Base-by-base conservation (phyloP, 2,888 invertebrate genomes). In the Agrotis puta region DNA sequence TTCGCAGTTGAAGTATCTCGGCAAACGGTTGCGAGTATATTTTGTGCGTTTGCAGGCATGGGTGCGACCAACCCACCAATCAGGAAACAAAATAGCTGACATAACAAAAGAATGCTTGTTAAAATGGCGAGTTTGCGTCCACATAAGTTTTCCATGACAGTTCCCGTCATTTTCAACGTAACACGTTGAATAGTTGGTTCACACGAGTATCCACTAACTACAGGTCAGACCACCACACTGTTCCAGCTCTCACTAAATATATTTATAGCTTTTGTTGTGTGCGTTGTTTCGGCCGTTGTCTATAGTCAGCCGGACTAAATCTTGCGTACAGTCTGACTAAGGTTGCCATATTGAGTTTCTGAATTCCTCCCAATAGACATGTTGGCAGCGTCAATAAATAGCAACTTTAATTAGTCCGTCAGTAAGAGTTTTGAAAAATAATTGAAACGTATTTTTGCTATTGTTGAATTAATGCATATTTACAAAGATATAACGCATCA, bases 131-230 rank as follows among this genome's bases (percentile, higher is more conserved):
- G 96, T 94, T 99, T 99, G 85, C 98, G 97, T 65, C 99, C 99
- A 93, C 99, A 99, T 73, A 99, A 96, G 93, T 99, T 99, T 96
- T 99, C 99, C 77, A 99, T 97, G 86, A 99, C 99, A 51, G 99
- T 99, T 53, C 99, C 99, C 70, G 98, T 97, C 98, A 98, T 98
- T 89, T 93, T 74, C 67, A 73, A 69, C 70, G 64, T 74, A 81
- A 83, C 68, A 83, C 85, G 88, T 86, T 72, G 76, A 82, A 70
- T 82, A 88, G 22, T 14, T 16, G 6, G 67, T 84, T 82, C 79
- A 86, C 82, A 75, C 80, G 80, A 87, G 77, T 80, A 53, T 9
- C 53, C 24, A 53, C 24, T 9, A 3, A 24, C 24, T 7, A 16
- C 14, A 51, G 11, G 53, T 53, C 45, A 16, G 14, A 45, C 6